Conservation (phyloP, 2,888 invertebrate genomes). For the Ditylenchus weischeri region DNA sequence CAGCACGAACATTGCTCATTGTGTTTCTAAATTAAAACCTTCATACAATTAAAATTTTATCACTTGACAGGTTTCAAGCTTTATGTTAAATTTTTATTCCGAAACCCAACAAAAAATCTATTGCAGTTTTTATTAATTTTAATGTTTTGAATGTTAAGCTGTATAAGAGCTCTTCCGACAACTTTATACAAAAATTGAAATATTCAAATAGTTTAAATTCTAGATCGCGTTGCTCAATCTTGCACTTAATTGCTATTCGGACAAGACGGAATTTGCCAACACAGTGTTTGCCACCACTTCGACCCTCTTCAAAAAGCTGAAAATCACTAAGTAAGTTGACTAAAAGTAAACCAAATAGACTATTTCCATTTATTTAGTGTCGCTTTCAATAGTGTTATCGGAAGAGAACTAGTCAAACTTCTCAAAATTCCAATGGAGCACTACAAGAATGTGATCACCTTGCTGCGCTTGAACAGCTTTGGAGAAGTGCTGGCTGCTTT, state of each 20-base stretch:
- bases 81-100: too few relatives aligned
- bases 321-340: slow-evolving; percentile 62
- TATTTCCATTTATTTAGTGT: slow-evolving; percentile 64
- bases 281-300: slow-evolving; percentile 86
- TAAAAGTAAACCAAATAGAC: neutral
- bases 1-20: too few relatives aligned
- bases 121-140: too few relatives aligned
- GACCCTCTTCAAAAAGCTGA: slow-evolving; percentile 82
- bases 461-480: slow-evolving; percentile 82
- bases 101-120: too few relatives aligned
- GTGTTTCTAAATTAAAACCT: too few relatives aligned
- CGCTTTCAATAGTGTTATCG: slow-evolving; percentile 77
- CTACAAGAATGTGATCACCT: slow-evolving; percentile 83
- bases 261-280: slow-evolving; percentile 88
- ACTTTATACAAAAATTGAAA: too few relatives aligned
- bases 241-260: slow-evolving; percentile 92
- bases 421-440: slow-evolving; percentile 90
- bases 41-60: too few relatives aligned
- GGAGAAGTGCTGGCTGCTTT: slow-evolving; percentile 80
- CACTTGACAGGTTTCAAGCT: too few relatives aligned
- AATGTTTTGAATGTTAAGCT: too few relatives aligned
- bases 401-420: slow-evolving; percentile 85
- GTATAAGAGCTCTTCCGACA: too few relatives aligned
- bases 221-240: slow-evolving; percentile 75
- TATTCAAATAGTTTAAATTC: too few relatives aligned